Conservation (phyloP, 2,113 vertebrate species). For the Scatophagus argus region DNA sequence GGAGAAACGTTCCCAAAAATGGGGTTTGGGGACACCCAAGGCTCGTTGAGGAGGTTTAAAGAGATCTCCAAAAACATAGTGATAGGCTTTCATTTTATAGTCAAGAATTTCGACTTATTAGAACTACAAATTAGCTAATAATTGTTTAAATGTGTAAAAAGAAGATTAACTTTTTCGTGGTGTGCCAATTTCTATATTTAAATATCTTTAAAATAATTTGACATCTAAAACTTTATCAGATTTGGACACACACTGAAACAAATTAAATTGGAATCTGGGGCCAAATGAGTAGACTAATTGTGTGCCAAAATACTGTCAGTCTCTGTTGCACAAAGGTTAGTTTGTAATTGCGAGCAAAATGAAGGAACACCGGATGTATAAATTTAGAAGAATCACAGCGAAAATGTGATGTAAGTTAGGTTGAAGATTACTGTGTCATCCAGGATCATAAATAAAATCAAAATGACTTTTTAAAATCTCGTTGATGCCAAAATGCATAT, state of each 20-base stretch:
- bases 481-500: background rate
- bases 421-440: background rate
- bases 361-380: background rate
- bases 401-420: background rate
- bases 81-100: background rate
- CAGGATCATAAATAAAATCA: background rate
- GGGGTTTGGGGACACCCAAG: background rate
- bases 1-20: background rate
- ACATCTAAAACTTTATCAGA: background rate
- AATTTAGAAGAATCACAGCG: background rate
- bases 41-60: background rate
- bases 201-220: too few relatives aligned
- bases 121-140: background rate
- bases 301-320: constrained; percentile 7
- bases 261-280: background rate
- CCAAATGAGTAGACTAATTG: background rate
- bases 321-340: background rate
- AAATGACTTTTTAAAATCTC: background rate
- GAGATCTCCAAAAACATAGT: background rate
- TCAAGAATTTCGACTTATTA: too few relatives aligned
- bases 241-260: background rate
- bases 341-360: background rate
- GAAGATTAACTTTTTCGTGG: background rate
- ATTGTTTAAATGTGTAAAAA: background rate
- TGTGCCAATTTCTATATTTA: too few relatives aligned